A percentile compares a stretch with the other conserved stretches of the same genome.
Conservation (phyloP, 2,797 vertebrate genomes). For the Karalla daura region DNA sequence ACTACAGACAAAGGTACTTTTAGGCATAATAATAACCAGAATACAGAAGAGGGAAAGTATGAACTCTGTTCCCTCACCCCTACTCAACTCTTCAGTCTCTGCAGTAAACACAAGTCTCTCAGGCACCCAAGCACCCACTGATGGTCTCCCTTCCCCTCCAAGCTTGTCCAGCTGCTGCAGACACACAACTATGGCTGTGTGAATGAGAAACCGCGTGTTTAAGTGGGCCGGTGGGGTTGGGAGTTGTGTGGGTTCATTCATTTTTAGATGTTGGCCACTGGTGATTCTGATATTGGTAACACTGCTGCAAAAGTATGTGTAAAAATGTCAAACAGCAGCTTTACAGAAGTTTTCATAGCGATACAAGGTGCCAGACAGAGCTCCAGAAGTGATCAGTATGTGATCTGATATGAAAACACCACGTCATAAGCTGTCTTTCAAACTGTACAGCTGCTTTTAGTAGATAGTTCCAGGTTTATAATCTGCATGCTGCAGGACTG, state of each 20-base stretch:
- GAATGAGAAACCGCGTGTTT: constrained; percentile 23
- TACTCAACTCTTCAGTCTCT: not conserved
- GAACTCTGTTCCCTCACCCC: not conserved
- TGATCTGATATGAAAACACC: too few species aligned
- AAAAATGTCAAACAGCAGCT: not conserved
- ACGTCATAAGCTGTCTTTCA: not conserved
- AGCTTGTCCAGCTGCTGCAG: constrained; percentile 7
- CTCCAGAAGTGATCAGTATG: not conserved
- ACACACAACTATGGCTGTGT: constrained; percentile 8
- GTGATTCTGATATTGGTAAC: not conserved
- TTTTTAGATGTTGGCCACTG: not conserved
- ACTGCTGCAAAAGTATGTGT: not conserved
- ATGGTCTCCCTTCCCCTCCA: constrained; percentile 28
- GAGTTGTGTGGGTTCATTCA: not conserved
- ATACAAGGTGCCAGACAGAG: too few species aligned
- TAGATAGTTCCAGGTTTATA: not conserved
- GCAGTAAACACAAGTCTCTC: constrained; percentile 13
- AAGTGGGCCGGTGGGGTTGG: not conserved
- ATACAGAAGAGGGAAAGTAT: not conserved
- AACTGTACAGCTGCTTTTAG: not conserved
- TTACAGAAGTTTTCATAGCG: too few species aligned
- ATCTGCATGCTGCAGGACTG: constrained; percentile 1
- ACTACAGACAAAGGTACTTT: not conserved
- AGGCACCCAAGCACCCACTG: constrained; percentile 9
- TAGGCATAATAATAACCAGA: too few species aligned